Evolutionary conservation across 2,797 vertebrate genomes (phyloP).

Genomic region (Hapalemur alaotrensis): DNA sequence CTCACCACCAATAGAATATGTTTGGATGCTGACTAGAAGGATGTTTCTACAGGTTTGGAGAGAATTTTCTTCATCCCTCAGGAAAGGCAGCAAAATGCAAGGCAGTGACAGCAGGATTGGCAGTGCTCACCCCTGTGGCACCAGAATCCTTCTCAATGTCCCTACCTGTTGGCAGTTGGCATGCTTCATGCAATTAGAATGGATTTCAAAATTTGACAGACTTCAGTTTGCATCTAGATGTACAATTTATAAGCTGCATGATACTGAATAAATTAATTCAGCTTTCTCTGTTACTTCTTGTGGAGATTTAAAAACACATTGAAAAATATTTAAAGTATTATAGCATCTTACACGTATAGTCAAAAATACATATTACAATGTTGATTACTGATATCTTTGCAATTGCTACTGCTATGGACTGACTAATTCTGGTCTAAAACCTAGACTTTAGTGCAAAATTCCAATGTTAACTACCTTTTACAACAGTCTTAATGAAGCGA

Average conservation of each 20-base stretch:
- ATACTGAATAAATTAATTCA: background rate
- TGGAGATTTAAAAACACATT: background rate
- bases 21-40: background rate
- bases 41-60: background rate
- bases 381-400: background rate
- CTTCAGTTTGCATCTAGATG: background rate
- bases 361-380: background rate
- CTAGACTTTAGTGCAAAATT: background rate
- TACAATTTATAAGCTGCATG: background rate
- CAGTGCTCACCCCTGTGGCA: background rate
- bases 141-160: background rate
- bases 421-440: background rate
- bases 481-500: background rate
- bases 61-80: background rate
- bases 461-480: background rate
- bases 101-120: accelerated
- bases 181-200: background rate
- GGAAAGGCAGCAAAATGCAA: background rate
- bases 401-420: background rate
- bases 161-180: background rate
- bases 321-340: background rate
- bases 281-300: background rate
- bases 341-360: background rate
- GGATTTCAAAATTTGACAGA: background rate
- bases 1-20: background rate